phyloP scores from a whole-genome alignment of 2,113 vertebrate genomes.

The Gnathonemus longibarbis region DNA sequence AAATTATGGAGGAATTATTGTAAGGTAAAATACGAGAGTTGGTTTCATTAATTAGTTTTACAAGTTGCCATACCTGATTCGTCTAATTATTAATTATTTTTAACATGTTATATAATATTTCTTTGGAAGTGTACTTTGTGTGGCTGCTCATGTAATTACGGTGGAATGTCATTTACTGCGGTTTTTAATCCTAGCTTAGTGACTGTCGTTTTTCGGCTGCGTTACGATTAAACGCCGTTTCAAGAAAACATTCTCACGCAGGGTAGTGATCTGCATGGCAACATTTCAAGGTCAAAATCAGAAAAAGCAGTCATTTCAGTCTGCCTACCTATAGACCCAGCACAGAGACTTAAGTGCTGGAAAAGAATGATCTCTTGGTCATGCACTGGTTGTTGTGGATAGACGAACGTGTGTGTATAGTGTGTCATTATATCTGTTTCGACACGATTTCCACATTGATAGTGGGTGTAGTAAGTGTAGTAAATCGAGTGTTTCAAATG shows the following conservation, averaged over 20 bases:
- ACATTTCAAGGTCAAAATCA: conserved; percentile 7
- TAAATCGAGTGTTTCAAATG: background rate
- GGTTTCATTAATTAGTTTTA: background rate
- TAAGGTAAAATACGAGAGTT: background rate
- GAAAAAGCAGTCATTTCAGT: background rate
- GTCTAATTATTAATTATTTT: background rate
- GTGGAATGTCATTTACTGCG: background rate
- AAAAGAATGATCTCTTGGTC: background rate
- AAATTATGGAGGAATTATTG: background rate
- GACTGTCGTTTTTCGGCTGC: background rate
- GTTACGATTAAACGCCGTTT: too few relatives aligned
- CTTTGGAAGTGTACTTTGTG: background rate
- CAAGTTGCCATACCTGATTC: background rate
- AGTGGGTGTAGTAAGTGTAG: background rate
- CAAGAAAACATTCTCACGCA: background rate
- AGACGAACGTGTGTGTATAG: background rate
- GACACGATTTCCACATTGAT: background rate
- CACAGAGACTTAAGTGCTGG: background rate
- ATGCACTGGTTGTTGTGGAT: background rate
- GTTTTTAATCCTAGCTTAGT: background rate
- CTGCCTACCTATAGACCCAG: background rate
- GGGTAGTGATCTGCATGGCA: background rate
- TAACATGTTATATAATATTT: background rate
- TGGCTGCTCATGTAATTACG: background rate
- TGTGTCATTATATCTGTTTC: background rate